These are phyloP conservation scores for Heloderma charlesbogerti DNA, from an alignment of 2,113 vertebrate genomes.

Conservation along the genomic window DNA sequence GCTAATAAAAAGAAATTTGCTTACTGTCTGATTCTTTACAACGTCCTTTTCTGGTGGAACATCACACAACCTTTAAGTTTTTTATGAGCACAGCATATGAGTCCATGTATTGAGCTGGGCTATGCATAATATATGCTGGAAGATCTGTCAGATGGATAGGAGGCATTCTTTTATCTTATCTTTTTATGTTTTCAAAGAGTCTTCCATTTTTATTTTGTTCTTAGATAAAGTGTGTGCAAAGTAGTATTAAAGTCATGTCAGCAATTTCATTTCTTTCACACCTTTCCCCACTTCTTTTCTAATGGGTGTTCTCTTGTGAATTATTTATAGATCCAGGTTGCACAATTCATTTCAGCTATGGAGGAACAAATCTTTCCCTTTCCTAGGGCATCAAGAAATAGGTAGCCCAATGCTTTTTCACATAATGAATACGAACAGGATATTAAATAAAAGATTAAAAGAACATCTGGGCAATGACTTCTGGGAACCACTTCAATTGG, in stretches of 20 bases:
- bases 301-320: conserved; percentile 39
- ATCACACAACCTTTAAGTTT: conserved; percentile 14
- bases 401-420: not conserved
- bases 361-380: conserved; percentile 46
- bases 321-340: conserved; percentile 48
- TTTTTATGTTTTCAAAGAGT: not conserved
- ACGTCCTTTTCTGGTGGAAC: not conserved
- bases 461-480: conserved; percentile 52
- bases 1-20: conserved; percentile 8
- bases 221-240: conserved; percentile 23
- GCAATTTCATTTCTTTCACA: conserved; percentile 26
- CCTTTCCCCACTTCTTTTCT: conserved; percentile 2
- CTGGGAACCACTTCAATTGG: not conserved
- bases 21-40: conserved; percentile 17
- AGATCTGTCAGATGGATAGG: not conserved
- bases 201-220: not conserved
- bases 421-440: conserved; percentile 39
- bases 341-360: conserved; percentile 46
- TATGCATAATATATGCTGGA: not conserved
- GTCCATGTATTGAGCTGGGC: not conserved
- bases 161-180: not conserved
- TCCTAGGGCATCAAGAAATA: not conserved
- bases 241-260: conserved; percentile 19
- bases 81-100: not conserved
- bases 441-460: conserved; percentile 40